Percentiles rank a stretch among this genome's conserved stretches.
Evolutionary conservation across 2,888 invertebrate genomes (phyloP).

Genomic region (Parnassius orleans): DNA sequence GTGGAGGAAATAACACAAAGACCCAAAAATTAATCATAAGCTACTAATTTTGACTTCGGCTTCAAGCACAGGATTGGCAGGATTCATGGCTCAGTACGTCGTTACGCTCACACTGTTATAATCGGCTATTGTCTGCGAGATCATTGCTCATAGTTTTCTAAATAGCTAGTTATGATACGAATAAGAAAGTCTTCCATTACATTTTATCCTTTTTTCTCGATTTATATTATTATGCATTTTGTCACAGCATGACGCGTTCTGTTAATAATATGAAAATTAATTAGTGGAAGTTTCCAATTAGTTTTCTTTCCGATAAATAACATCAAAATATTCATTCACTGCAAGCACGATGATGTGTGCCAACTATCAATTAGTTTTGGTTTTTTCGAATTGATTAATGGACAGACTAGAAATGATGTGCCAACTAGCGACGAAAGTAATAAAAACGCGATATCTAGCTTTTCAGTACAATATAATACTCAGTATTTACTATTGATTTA

Average conservation of each 20-base stretch:
- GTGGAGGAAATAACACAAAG: no score
- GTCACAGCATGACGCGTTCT: no score
- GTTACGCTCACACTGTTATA: conserved; percentile 7
- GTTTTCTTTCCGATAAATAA: conserved; percentile 3
- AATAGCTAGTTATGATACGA: no score
- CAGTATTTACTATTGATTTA: no score
- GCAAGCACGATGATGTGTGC: conserved; percentile 15
- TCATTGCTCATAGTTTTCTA: no score
- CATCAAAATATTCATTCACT: conserved; percentile 8
- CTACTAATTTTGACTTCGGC: conserved; percentile 3
- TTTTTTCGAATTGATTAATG: background rate
- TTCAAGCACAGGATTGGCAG: conserved; percentile 16
- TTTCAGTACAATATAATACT: no score
- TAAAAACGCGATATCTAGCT: no score
- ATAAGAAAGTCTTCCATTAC: background rate
- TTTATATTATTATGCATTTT: no score
- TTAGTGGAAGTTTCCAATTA: background rate
- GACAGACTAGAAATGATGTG: no score
- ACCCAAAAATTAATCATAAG: background rate
- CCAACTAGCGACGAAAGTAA: no score
- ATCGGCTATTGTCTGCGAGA: no score
- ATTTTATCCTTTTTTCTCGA: background rate
- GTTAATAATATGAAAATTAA: no score
- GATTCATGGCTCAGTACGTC: conserved; percentile 21
- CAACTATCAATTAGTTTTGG: conserved; percentile 22